These are phyloP conservation scores for Rhynchotus rufescens DNA, from an alignment of 2,797 vertebrate species.

Conservation along the genomic window DNA sequence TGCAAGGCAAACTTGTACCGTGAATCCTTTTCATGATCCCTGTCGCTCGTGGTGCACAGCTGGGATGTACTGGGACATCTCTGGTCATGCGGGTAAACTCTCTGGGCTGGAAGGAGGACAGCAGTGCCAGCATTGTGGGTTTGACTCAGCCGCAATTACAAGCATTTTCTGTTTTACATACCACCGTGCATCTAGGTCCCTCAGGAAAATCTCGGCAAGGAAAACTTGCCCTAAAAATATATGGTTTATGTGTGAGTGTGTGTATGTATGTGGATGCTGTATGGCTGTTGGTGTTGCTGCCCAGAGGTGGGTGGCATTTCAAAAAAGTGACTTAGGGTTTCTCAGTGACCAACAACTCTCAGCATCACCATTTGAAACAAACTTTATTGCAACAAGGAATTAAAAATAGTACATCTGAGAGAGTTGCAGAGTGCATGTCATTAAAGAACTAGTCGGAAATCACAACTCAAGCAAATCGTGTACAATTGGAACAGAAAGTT, in stretches of 20 bases:
- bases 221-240: neutral
- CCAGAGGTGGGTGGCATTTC: neutral
- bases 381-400: constrained; percentile 89
- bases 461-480: constrained; percentile 74
- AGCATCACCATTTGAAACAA: constrained; percentile 82
- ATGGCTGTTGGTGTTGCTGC: neutral
- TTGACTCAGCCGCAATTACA: neutral
- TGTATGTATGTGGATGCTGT: neutral
- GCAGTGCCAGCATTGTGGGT: accelerated
- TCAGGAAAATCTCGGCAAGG: neutral
- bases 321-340: constrained; percentile 1
- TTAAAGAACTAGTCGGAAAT: constrained; percentile 72
- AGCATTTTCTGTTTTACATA: neutral
- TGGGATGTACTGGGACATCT: neutral
- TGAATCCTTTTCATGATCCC: neutral
- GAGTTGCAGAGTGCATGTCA: constrained; percentile 42
- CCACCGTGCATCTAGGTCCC: neutral
- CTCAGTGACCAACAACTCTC: constrained; percentile 53
- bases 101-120: neutral
- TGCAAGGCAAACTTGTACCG: neutral
- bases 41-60: neutral
- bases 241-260: accelerated
- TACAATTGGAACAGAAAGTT: constrained; percentile 82
- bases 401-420: constrained; percentile 85
- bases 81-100: neutral